Percentiles rank a stretch among this genome's conserved stretches.
phyloP scores from a whole-genome alignment of 2,888 invertebrate species.

The Junonia oenone region DNA sequence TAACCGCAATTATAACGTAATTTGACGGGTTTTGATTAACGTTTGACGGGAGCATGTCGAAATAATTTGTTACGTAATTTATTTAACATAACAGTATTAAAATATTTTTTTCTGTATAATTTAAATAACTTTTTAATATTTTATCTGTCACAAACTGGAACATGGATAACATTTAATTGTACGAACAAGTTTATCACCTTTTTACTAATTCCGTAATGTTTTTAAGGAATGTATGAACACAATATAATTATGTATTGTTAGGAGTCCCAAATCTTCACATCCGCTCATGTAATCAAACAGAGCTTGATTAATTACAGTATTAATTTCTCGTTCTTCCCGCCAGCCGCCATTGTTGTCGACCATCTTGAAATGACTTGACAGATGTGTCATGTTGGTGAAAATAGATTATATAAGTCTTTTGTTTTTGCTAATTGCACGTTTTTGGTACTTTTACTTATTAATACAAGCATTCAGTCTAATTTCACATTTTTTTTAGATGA shows the following conservation, averaged over 20 bases:
- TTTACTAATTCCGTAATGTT: background rate
- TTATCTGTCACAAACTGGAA: background rate
- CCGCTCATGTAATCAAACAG: conserved; percentile 53
- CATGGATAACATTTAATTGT: background rate
- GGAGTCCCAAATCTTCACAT: conserved; percentile 41
- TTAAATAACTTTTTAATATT: background rate
- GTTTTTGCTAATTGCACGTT: background rate
- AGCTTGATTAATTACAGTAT: conserved; percentile 46
- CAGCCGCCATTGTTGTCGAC: conserved; percentile 35
- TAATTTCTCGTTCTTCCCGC: conserved; percentile 50
- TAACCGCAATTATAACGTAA: conserved; percentile 10
- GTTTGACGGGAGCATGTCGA: background rate
- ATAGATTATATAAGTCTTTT: conserved; percentile 48
- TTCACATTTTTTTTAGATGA: no score
- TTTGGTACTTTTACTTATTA: background rate
- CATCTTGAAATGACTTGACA: conserved; percentile 36
- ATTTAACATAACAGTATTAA: background rate
- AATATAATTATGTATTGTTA: conserved; percentile 27
- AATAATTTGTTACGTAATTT: background rate
- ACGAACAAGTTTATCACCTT: background rate
- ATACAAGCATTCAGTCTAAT: background rate
- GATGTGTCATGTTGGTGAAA: conserved; percentile 44
- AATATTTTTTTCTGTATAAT: background rate
- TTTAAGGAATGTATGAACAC: background rate
- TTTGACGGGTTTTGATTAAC: conserved; percentile 16